Evolutionary conservation across 2,797 vertebrate genomes (phyloP).

Genomic region (Diplodus puntazzo): DNA sequence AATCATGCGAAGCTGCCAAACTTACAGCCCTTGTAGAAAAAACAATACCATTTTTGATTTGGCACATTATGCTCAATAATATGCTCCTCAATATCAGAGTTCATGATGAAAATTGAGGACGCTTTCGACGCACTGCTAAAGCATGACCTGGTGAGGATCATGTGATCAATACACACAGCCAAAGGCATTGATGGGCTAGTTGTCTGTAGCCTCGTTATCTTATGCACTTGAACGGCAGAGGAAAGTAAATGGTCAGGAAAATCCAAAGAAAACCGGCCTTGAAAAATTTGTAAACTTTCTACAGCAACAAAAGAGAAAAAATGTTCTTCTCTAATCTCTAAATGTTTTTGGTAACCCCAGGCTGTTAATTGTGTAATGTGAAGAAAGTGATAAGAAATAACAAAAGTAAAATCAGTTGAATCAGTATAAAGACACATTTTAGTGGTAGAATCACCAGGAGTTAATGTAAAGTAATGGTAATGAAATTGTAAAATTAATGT

Average conservation of each 20-base stretch:
- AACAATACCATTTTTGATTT: slow-evolving; percentile 41
- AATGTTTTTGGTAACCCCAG: no score
- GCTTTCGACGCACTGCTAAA: background rate
- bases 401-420: no score
- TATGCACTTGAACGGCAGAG: background rate
- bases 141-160: slow-evolving; percentile 1
- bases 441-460: no score
- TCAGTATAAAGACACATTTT: no score
- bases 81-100: slow-evolving; percentile 1
- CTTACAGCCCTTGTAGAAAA: slow-evolving; percentile 11
- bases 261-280: background rate
- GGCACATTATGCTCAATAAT: slow-evolving; percentile 1
- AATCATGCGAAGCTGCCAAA: slow-evolving; percentile 45
- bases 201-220: background rate
- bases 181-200: background rate
- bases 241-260: background rate
- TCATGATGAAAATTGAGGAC: slow-evolving; percentile 19
- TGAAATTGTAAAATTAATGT: no score
- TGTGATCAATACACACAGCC: background rate
- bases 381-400: no score
- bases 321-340: background rate
- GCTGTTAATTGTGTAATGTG: no score
- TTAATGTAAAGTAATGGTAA: no score
- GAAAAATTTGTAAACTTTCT: background rate
- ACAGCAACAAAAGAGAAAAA: background rate